Base-by-base conservation (phyloP, 2,113 vertebrate genomes). In the Acrocephalus arundinaceus region DNA sequence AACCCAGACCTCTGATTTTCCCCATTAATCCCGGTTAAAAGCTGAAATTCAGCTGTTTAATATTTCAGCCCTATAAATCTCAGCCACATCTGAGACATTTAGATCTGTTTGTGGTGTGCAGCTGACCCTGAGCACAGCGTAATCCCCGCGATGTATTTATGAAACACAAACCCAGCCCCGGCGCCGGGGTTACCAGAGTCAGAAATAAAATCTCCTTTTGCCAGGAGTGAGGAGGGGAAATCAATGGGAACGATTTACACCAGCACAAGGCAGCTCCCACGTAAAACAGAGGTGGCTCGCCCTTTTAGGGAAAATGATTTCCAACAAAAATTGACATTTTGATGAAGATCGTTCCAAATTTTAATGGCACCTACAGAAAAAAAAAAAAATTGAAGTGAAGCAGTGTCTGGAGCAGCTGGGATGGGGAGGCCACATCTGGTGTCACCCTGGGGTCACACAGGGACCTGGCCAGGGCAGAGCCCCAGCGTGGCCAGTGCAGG, bases 371-470 rank as follows among this genome's bases (percentile, higher is more conserved):
- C 1, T 17, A 25, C 1, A 49, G 76, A 16, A 66, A 58, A 28
- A 23, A 68, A 83, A n/a, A n/a, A n/a, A n/a, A n/a, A n/a, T 37
- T 63, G 4, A 6, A 49, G 13, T 21, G 3, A 10, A 14, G 15
- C 7, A 7, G 2, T 0, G 2, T 2, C 35, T 15, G 1, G 7
- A 24, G 14, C 10, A 8, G 54, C 5, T 17, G 25, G 20, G 3
- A 0, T 5, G 31, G 57, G 2, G 3, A 41, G 39, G 13, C 14
- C 3, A 0, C 2, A 3, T 3, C 1, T 2, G 10, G 18, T 13
- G 15, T 2, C 22, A 1, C 18, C 0, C 30, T 1, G 0, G 2
- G 13, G 11, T 3, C 51, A 5, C 78, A 1, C 4, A 10, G 35
- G 52, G 28, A 13, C 70, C 2, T 11, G 52, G 16, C 66, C 28